Evolutionary conservation across 2,888 invertebrate genomes (phyloP), one percentile per base, ranked within the genome.

Genomic region (Aspidiotus rigidus): DNA sequence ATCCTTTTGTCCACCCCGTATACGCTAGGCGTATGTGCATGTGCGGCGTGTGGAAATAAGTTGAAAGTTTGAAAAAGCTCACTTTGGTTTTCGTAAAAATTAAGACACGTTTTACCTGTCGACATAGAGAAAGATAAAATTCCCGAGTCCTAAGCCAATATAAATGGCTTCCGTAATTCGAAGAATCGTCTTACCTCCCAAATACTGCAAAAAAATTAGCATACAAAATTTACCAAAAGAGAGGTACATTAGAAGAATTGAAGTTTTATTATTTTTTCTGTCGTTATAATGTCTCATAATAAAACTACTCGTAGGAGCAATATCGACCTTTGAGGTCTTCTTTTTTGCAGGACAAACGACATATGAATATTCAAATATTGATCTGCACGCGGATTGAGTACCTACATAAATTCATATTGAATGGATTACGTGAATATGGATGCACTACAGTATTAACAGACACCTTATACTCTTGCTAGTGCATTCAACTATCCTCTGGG

Each of bases 271-370:
- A n/a, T 53, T 13, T n/a, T 53, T 53, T 1, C 53, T 53, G 53
- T 53, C 11, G 53, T n/a, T 53, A n/a, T 53, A 5, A 53, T 3
- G 17, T 16, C 3, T n/a, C 15, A 5, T 16, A 7, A 9, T 15
- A 16, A 55, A 9, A 13, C n/a, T 6, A n/a, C n/a, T n/a, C n/a
- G n/a, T n/a, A 17, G 17, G 53, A 53, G 13, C n/a, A 53, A 55
- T 16, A 66, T 67, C 17, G 67, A 67, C 67, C 67, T 39, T 67
- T 44, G 67, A 67, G 67, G 67, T 67, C 67, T 60, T 53, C 10
- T 60, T 17, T 17, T 49, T 28, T 28, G 28, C 28, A 3, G 28
- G 28, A 28, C 28, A 28, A 28, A 28, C 28, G 28, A 28, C 28
- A 28, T 5, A 28, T 28, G 28, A 28, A 28, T 28, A 28, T 5